Evolutionary conservation across 2,888 invertebrate genomes (phyloP), one percentile per base, ranked within the genome.

Genomic region (Drosophila setosimentum): DNA sequence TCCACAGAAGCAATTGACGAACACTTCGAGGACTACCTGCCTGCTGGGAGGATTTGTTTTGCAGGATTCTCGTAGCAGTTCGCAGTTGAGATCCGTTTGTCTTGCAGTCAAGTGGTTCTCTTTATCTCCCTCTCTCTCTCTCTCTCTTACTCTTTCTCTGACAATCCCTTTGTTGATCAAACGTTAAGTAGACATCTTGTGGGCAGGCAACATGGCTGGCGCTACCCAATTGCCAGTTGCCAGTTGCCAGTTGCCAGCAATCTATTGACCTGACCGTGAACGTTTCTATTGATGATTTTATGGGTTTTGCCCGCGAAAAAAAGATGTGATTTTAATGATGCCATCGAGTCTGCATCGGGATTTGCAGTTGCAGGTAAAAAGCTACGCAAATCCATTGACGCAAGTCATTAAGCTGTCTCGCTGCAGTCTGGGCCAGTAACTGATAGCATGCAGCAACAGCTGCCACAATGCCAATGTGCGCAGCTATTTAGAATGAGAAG

Each of bases 261-360:
- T 16, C 24, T 16, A 3, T 45, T 45, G 45, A 24, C 45, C 35
- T 24, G 37, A 45, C 60, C 58, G 49, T 49, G 37, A 40, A 49
- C 13, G 30, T 42, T 64, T 76, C 83, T 71, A 87, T 88, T 88
- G 89, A 89, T 89, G 75, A 76, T 80, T 88, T 88, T 89, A 88
- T 89, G 87, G 87, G 89, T 87, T 88, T 88, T 88, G 83, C 87
- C 87, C 87, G 75, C 80, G 53, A 77, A 74, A 82, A 79, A 75
- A 11, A 45, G 45, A 45, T 82, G 71, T 57, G 32, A 73, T 66
- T 73, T 71, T 76, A 84, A 80, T 80, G 82, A 87, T 87, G 85
- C 84, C 85, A 80, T 55, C 64, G 61, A 59, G 85, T 85, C 84
- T 85, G 73, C 18, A 37, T 57, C 30, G 48, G 67, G 51, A 66